These are phyloP conservation scores for Camptogramma bilineatum DNA, from an alignment of 2,888 invertebrate genomes.

Conservation along the genomic window DNA sequence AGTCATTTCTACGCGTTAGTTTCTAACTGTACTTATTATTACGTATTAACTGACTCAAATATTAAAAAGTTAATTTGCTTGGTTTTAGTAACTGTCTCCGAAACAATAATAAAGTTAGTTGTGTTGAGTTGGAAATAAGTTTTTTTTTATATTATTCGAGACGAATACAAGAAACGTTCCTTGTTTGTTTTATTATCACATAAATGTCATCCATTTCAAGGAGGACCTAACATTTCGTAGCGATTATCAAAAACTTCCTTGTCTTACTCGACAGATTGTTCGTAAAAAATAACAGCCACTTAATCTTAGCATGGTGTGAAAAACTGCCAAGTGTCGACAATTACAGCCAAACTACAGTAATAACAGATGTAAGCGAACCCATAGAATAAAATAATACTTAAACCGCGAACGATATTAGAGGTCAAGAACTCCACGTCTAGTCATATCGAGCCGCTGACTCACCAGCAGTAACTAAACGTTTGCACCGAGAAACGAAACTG, in stretches of 20 bases:
- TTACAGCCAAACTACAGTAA: constrained; percentile 45
- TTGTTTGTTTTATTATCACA: constrained; percentile 1
- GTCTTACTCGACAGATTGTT: constrained; percentile 13
- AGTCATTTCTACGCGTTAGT: no score
- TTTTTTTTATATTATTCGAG: neutral
- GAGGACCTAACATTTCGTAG: neutral
- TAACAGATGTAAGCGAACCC: constrained; percentile 45
- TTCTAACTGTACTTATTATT: no score
- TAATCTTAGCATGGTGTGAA: constrained; percentile 31
- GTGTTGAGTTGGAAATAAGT: neutral
- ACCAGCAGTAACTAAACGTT: constrained; percentile 39
- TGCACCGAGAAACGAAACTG: constrained; percentile 5
- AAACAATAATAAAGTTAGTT: no score
- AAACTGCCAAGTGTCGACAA: constrained; percentile 33
- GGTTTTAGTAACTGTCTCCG: no score
- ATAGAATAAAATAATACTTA: constrained; percentile 25
- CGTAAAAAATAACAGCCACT: constrained; percentile 24
- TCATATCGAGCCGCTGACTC: constrained; percentile 73
- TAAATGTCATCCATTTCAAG: neutral
- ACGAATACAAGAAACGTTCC: neutral
- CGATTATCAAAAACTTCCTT: neutral
- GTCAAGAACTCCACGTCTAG: constrained; percentile 75
- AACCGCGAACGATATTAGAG: constrained; percentile 59
- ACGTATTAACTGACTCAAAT: no score
- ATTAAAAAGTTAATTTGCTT: no score